Evolutionary conservation across 2,888 invertebrate genomes (phyloP).

Genomic region (Nephrocerus scutellatus): DNA sequence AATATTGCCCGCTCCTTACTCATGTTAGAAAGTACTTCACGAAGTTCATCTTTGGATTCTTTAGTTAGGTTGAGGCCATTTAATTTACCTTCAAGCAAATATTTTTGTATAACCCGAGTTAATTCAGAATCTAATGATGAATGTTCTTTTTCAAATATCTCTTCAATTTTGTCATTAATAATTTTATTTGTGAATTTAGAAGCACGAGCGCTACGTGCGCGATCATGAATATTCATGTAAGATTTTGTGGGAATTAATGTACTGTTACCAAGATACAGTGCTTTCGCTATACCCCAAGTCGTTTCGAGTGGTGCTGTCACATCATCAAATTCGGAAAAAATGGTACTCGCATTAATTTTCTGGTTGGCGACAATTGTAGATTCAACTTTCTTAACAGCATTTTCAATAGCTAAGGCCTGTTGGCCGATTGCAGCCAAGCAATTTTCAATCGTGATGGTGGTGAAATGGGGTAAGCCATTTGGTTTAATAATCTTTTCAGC

Average conservation of each 20-base stretch:
- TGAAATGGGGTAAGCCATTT: conserved; percentile 73
- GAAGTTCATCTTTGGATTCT: conserved; percentile 51
- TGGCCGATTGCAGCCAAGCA: conserved; percentile 79
- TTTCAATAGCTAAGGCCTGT: conserved; percentile 74
- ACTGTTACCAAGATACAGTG: conserved; percentile 72
- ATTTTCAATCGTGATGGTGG: conserved; percentile 71
- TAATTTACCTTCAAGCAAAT: conserved; percentile 70
- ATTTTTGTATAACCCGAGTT: conserved; percentile 67
- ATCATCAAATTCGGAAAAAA: conserved; percentile 69
- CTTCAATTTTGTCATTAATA: conserved; percentile 27
- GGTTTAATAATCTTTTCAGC: conserved; percentile 64
- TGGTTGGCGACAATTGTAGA: conserved; percentile 46
- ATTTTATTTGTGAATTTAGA: conserved; percentile 62
- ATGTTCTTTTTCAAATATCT: conserved; percentile 42
- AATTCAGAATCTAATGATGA: conserved; percentile 53
- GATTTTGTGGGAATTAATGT: conserved; percentile 71
- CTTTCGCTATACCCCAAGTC: conserved; percentile 82
- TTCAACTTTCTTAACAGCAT: conserved; percentile 64
- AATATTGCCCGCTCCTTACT: conserved; percentile 56
- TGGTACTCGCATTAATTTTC: conserved; percentile 52
- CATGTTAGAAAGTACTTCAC: conserved; percentile 51
- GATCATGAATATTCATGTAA: conserved; percentile 71
- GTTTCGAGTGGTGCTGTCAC: conserved; percentile 66
- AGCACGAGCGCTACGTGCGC: conserved; percentile 67
- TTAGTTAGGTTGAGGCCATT: conserved; percentile 69